Conservation (phyloP, 1,140 invertebrate genomes). For the Colletes gigas region DNA sequence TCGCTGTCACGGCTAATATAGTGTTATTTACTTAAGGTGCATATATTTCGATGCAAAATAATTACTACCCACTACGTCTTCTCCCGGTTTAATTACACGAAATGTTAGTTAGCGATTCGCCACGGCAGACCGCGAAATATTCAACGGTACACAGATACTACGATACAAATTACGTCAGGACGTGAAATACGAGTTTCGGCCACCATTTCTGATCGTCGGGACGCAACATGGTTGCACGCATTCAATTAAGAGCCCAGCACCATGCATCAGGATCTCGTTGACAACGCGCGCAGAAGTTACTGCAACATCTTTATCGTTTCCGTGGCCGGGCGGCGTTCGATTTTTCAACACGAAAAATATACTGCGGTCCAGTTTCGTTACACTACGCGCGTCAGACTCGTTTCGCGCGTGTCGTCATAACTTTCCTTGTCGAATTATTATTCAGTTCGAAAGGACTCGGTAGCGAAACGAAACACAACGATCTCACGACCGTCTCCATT, state of each 20-base stretch:
- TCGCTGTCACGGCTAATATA: no score
- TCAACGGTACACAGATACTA: no score
- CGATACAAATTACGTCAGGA: no score
- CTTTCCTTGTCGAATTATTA: constrained; percentile 7
- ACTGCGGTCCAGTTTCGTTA: not conserved
- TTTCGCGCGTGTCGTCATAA: not conserved
- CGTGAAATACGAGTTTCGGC: no score
- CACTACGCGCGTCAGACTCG: not conserved
- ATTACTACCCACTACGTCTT: no score
- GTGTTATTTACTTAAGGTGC: no score
- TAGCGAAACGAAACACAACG: not conserved
- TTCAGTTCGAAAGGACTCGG: not conserved
- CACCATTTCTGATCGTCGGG: not conserved
- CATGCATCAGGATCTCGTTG: not conserved
- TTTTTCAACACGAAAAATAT: not conserved
- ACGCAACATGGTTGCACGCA: not conserved
- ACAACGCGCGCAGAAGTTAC: not conserved
- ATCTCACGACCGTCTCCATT: no score
- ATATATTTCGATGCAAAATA: no score
- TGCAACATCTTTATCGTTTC: constrained; percentile 7
- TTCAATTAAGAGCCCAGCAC: not conserved
- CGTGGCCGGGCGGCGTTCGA: not conserved
- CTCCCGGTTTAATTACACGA: no score
- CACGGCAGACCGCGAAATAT: not conserved
- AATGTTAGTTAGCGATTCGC: not conserved